These are phyloP conservation scores for Morinoia aosen DNA, from an alignment of 2,888 invertebrate genomes.

Conservation along the genomic window DNA sequence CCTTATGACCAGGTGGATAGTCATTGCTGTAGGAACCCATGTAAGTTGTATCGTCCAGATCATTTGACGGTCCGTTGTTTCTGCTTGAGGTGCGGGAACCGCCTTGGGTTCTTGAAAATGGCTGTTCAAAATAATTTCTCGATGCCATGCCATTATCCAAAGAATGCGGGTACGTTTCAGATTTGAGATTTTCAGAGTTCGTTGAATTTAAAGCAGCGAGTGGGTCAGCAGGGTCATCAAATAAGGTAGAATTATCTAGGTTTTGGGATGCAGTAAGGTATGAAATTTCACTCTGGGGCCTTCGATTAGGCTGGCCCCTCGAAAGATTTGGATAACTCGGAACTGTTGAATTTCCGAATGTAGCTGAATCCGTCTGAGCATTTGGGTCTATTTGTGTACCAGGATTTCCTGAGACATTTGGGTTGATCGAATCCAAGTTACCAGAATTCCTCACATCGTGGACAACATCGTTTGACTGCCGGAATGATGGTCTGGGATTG, in stretches of 20 bases:
- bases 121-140: neutral
- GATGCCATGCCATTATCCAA: neutral
- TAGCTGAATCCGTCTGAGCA: neutral
- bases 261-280: neutral
- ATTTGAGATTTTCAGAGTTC: neutral
- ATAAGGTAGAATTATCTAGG: neutral
- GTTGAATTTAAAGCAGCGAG: neutral
- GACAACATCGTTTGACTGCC: neutral
- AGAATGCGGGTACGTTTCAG: neutral
- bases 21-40: neutral
- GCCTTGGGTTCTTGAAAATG: neutral
- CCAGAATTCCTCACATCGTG: neutral
- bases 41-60: neutral
- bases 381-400: neutral
- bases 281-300: neutral
- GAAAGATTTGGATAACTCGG: neutral
- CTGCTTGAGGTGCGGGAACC: neutral
- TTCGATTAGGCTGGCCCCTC: neutral
- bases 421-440: neutral
- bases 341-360: neutral
- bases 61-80: neutral
- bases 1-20: neutral
- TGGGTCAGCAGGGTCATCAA: neutral
- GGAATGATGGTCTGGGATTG: neutral
- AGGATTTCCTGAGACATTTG: neutral